These are phyloP conservation scores for human (Homo sapiens) DNA, from an alignment of 2,113 vertebrate genomes.

Conservation along the genomic window DNA sequence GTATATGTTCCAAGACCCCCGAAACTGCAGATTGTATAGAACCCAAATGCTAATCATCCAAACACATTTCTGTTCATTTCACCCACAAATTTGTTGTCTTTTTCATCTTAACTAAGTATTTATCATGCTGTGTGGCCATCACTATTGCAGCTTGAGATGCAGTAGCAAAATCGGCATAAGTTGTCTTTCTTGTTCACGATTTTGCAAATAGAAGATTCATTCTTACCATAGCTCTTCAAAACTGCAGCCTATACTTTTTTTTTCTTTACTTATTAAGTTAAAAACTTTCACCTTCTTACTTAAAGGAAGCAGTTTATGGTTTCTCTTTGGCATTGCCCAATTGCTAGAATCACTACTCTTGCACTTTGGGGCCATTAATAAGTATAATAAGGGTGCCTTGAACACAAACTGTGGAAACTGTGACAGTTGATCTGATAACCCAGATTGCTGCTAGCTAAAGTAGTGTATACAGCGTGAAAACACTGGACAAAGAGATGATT, in stretches of 20 bases:
- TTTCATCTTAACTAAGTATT: background rate
- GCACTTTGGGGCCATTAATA: background rate
- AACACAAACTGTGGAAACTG: background rate
- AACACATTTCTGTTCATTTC: background rate
- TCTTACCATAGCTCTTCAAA: background rate
- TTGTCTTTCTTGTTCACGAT: background rate
- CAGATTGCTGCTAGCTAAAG: background rate
- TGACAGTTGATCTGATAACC: background rate
- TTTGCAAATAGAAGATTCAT: background rate
- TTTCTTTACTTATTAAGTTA: background rate
- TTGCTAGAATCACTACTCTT: background rate
- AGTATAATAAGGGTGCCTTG: background rate
- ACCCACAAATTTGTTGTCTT: background rate
- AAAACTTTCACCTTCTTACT: background rate
- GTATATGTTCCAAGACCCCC: background rate
- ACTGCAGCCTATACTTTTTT: background rate
- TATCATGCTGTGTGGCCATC: background rate
- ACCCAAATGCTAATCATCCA: background rate
- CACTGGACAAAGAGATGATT: background rate
- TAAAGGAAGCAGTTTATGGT: background rate
- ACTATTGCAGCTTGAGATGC: background rate
- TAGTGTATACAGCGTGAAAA: background rate
- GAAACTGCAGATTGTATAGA: background rate
- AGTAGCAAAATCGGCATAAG: background rate
- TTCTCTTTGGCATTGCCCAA: background rate